Conservation (phyloP, 2,113 vertebrate genomes). For the Gyps fulvus region DNA sequence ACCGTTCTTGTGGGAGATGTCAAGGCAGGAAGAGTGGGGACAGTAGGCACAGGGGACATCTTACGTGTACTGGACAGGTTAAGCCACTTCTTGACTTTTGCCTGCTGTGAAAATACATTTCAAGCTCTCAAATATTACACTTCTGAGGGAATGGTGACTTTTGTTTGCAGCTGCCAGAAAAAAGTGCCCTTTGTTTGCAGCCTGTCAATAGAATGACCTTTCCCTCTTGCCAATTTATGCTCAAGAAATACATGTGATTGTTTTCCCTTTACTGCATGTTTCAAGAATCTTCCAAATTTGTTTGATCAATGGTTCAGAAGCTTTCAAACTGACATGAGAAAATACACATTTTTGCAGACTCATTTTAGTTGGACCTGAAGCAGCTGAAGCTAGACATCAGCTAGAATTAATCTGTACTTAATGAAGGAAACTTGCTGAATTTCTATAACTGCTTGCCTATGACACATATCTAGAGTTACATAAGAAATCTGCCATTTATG, state of each 20-base stretch:
- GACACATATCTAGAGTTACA: constrained; percentile 23
- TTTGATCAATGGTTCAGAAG: constrained; percentile 34
- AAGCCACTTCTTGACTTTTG: not conserved
- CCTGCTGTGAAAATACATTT: not conserved
- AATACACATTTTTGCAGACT: constrained; percentile 29
- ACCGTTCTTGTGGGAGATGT: not conserved
- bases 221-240: constrained; percentile 21
- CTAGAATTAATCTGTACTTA: constrained; percentile 46
- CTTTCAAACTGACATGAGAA: constrained; percentile 26
- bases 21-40: not conserved
- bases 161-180: constrained; percentile 29
- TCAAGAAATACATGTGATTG: constrained; percentile 19
- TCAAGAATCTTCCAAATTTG: constrained; percentile 45
- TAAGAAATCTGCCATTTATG: constrained; percentile 31
- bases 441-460: constrained; percentile 27
- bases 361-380: constrained; percentile 34
- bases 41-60: not conserved
- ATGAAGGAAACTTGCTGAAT: constrained; percentile 46
- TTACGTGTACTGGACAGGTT: not conserved
- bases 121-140: not conserved
- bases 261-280: not conserved
- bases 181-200: constrained; percentile 39
- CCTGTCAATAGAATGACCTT: constrained; percentile 44
- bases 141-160: not conserved
- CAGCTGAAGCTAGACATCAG: constrained; percentile 16